Base-by-base conservation (phyloP, 2,888 invertebrate genomes). In the Molanna angustata region DNA sequence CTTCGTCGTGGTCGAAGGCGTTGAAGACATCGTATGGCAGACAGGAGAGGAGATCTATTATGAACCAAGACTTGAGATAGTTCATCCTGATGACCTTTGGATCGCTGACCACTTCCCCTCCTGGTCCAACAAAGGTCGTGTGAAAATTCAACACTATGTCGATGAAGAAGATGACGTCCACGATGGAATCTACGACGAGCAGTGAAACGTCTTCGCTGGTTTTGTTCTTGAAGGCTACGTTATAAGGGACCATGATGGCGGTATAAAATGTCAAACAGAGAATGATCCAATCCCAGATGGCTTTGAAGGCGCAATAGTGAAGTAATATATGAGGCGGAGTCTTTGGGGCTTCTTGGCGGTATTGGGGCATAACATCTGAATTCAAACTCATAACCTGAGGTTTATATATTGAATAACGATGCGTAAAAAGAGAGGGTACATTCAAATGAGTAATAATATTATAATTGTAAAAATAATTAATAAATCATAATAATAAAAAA, bases 91-190 rank as follows among this genome's bases (percentile, higher is more conserved):
- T 96, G 64, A 95, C 93, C 74, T 95, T 95, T 14, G 99, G 98
- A 77, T 99, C 99, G 67, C 96, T 96, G 65, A 99, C 97, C 63
- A 99, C 98, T 76, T 93, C 92, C 61, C 91, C 91, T 61, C 91
- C 91, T 51, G 91, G 92, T 43, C 99, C 99, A 66, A 99, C 99
- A 78, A 99, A 99, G 61, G 99, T 99, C 61, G 99, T 99, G 80
- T 99, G 99, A 80, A 99, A 99, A 82, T 99, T 99, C 70, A 99
- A 88, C 72, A 98, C 94, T 75, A 99, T 99, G 81, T 99, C 99
- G 76, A 99, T 96, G 82, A 99, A 99, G 83, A 99, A 99, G 69
- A 99, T 95, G 65, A 99, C 98, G 78, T 99, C 99, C 67, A 99
- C 99, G 69, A 99, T 97, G 63, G 96, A 96, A 79, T 95, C 91